phyloP scores from a whole-genome alignment of 2,888 invertebrate genomes.

The Ormia ochracea region DNA sequence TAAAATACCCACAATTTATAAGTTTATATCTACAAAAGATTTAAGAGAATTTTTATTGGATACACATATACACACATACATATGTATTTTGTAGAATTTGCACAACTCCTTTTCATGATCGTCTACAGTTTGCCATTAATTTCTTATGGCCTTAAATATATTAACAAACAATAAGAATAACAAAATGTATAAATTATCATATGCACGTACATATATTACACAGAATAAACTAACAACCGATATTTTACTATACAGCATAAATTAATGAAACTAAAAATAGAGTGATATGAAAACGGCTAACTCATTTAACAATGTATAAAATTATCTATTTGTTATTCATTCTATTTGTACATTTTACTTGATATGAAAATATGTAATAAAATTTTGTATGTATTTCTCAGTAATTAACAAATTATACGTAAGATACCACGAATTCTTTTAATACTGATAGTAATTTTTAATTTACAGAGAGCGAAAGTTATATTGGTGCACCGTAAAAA shows the following conservation, averaged over 20 bases:
- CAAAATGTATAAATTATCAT: not conserved
- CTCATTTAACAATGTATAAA: conserved; percentile 1
- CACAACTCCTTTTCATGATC: conserved; percentile 17
- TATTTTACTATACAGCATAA: not conserved
- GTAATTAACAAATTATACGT: not conserved
- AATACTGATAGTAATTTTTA: not conserved
- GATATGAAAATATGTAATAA: conserved; percentile 11
- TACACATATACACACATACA: too few relatives aligned
- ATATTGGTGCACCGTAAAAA: conserved; percentile 43
- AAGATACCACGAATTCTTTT: too few relatives aligned
- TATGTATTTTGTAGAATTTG: conserved; percentile 4
- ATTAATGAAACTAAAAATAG: not conserved
- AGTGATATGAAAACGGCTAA: conserved; percentile 23
- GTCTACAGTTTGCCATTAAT: not conserved
- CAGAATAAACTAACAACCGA: conserved; percentile 37
- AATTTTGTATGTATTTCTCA: not conserved
- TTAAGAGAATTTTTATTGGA: not conserved
- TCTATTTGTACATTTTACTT: conserved; percentile 34
- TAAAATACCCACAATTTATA: not conserved
- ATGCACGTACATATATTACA: not conserved
- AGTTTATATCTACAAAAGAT: conserved; percentile 35
- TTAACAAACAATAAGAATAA: not conserved
- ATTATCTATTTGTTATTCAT: conserved; percentile 8
- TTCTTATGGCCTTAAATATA: conserved; percentile 17
- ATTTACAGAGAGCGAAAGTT: not conserved